Base-by-base conservation (phyloP, 2,888 invertebrate genomes). In the Cheilosia scutellata region DNA sequence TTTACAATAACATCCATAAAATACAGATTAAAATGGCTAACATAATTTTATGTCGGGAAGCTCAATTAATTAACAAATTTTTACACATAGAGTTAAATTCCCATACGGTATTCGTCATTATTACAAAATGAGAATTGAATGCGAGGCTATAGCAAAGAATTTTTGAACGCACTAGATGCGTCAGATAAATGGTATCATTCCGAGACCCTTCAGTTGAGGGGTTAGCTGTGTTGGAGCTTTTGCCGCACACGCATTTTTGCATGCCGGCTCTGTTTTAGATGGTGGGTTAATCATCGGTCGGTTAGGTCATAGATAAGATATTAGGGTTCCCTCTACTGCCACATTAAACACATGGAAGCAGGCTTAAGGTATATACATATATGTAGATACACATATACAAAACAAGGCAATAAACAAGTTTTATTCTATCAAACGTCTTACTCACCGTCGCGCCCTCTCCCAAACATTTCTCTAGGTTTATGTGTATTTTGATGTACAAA, bases 221-320 rank as follows among this genome's bases (percentile, higher is more conserved):
- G 47, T 16, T 4, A 47, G 47, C 33, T 25, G 9, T 33, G 27
- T 9, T 20, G 25, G 44, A 76, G 76, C 40, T 76, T 65, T 76
- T 51, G 33, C 58, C 57, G 60, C 66, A 60, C 66, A 68, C 76
- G 76, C 76, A 68, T 68, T 76, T 42, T 76, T 66, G 76, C 68
- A 68, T 76, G 76, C 40, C 49, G 49, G 37, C 37, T 25, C 40
- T 51, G 44, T 51, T 72, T n/a, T 31, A 27, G 13, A 51, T 51
- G 60, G 31, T 11, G 57, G 42, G 31, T 53, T 76, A 65, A 58
- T 76, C 58, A 66, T 68, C 40, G 76, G 42, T 27, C 60, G 40
- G 68, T 76, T 66, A 68, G 76, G 68, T 76, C 66, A 76, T 66
- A 76, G 66, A 76, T 76, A 60, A 60, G 58, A 58, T 76, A 60